Conservation (phyloP, 1,140 invertebrate species). For the Metaphire vulgaris region DNA sequence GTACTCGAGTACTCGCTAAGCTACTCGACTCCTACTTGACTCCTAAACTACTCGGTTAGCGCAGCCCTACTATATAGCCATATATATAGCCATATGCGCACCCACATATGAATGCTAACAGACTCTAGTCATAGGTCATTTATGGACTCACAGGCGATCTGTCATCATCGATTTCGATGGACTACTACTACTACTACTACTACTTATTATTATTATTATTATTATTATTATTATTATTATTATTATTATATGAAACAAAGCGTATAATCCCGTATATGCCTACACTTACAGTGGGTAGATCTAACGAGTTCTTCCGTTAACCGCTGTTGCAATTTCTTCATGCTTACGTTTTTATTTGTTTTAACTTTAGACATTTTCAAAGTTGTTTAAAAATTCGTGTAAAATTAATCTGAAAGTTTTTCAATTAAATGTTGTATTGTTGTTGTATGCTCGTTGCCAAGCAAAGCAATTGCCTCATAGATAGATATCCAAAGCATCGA, state of each 20-base stretch:
- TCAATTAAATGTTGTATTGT: too few relatives aligned
- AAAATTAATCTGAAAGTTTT: too few relatives aligned
- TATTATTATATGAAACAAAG: neutral
- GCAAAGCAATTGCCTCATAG: too few relatives aligned
- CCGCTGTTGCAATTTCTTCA: neutral
- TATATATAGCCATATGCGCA: neutral
- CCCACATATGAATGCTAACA: neutral
- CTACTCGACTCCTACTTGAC: too few relatives aligned
- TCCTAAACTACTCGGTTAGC: neutral
- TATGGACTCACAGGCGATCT: neutral
- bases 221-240: constrained; percentile 4
- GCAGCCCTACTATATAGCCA: neutral
- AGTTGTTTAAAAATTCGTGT: too few relatives aligned
- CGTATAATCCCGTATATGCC: neutral
- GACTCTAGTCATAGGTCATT: neutral
- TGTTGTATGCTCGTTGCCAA: too few relatives aligned
- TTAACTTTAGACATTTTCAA: neutral
- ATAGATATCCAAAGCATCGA: too few relatives aligned
- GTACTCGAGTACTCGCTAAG: too few relatives aligned
- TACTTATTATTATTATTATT: neutral
- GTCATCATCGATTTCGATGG: too few relatives aligned
- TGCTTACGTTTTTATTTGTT: neutral
- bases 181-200: too few relatives aligned
- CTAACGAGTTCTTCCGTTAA: neutral
- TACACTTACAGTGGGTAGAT: neutral